phyloP scores from a whole-genome alignment of 2,113 vertebrate species.

The Micronycteris hirsuta region DNA sequence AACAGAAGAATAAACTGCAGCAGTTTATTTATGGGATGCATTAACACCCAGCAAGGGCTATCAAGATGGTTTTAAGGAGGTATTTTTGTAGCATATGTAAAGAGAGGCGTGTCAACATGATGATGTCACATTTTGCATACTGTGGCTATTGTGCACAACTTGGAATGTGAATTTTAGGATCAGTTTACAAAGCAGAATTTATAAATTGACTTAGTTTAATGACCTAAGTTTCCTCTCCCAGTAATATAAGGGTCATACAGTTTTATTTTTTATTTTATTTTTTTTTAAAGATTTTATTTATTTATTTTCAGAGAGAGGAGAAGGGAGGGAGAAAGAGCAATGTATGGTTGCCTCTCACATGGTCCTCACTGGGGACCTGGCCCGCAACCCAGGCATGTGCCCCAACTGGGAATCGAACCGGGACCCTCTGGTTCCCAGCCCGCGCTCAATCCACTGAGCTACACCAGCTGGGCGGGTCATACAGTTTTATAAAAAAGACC shows the following conservation, averaged over 20 bases:
- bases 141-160: not conserved
- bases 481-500: not conserved
- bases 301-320: no score
- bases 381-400: no score
- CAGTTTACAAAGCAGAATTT: not conserved
- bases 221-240: not conserved
- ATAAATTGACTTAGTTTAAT: not conserved
- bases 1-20: not conserved
- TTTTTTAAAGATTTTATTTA: no score
- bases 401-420: no score
- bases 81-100: not conserved
- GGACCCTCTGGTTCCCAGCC: no score
- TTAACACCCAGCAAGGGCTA: not conserved
- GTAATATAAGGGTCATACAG: not conserved
- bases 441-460: no score
- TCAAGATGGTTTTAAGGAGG: not conserved
- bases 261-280: no score
- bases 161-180: not conserved
- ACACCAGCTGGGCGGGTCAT: no score
- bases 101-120: not conserved
- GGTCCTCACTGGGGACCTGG: no score
- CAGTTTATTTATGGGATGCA: not conserved
- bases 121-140: not conserved
- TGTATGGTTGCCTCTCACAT: no score
- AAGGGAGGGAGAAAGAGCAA: no score